Percentiles rank a stretch among this genome's conserved stretches.
These are phyloP conservation scores for Lepidothrix coronata DNA, from an alignment of 2,113 vertebrate species.

Conservation along the genomic window DNA sequence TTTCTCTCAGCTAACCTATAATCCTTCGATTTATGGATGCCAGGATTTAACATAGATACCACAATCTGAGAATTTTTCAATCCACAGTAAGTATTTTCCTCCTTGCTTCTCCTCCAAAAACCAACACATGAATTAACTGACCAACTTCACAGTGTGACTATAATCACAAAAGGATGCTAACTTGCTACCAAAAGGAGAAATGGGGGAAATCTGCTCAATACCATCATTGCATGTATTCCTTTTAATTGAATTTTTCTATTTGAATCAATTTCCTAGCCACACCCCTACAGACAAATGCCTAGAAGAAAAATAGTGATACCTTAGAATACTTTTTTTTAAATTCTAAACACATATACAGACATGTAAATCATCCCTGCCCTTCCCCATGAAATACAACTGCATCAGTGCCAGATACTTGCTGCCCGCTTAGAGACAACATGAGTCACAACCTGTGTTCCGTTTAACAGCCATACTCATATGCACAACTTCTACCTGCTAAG, in stretches of 20 bases:
- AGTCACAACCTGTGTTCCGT: neutral
- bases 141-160: neutral
- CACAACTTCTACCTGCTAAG: neutral
- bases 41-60: neutral
- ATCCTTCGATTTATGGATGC: neutral
- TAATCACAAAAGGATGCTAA: neutral
- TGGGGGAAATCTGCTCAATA: neutral
- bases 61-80: neutral
- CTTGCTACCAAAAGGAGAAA: neutral
- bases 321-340: neutral
- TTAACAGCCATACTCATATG: neutral
- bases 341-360: neutral
- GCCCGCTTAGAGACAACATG: neutral
- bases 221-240: neutral
- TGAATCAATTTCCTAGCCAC: neutral
- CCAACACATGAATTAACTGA: neutral
- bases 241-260: neutral
- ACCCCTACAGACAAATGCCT: neutral
- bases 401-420: neutral
- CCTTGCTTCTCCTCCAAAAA: neutral
- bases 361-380: neutral
- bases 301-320: neutral
- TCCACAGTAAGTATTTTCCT: neutral
- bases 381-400: neutral
- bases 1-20: neutral